phyloP scores from a whole-genome alignment of 2,113 vertebrate species.

The Merops nubicus region DNA sequence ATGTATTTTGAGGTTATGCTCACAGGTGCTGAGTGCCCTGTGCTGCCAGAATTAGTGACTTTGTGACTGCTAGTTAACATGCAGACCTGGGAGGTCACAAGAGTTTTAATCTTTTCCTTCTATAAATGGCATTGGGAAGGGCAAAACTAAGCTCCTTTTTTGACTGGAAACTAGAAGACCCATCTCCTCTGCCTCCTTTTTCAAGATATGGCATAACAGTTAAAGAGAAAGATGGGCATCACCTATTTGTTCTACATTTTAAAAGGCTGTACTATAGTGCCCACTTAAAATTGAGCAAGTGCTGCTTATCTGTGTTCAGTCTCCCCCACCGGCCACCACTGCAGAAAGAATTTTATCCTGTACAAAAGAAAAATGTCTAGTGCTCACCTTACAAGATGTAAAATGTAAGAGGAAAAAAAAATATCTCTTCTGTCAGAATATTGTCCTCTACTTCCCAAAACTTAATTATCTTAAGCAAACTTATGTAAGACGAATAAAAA shows the following conservation, averaged over 20 bases:
- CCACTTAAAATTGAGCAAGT: neutral
- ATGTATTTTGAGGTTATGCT: accelerated
- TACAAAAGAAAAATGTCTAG: neutral
- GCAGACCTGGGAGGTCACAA: neutral
- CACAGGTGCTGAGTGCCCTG: neutral
- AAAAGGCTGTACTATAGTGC: neutral
- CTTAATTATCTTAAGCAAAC: conserved; percentile 40
- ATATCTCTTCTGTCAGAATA: neutral
- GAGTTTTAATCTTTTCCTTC: neutral
- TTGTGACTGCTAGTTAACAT: neutral
- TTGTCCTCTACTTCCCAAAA: neutral
- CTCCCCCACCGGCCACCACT: neutral
- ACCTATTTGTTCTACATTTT: neutral
- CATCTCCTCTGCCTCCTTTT: neutral
- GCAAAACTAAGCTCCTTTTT: neutral
- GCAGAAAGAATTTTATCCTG: neutral
- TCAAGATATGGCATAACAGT: neutral
- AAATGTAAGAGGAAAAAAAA: neutral
- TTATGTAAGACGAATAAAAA: neutral
- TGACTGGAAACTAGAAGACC: neutral
- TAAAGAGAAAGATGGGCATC: neutral
- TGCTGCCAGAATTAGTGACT: neutral
- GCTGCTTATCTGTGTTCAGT: neutral
- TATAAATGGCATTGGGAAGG: neutral
- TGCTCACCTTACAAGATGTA: neutral